These are phyloP conservation scores for Grus americana DNA, from an alignment of 2,113 vertebrate genomes.

Conservation along the genomic window DNA sequence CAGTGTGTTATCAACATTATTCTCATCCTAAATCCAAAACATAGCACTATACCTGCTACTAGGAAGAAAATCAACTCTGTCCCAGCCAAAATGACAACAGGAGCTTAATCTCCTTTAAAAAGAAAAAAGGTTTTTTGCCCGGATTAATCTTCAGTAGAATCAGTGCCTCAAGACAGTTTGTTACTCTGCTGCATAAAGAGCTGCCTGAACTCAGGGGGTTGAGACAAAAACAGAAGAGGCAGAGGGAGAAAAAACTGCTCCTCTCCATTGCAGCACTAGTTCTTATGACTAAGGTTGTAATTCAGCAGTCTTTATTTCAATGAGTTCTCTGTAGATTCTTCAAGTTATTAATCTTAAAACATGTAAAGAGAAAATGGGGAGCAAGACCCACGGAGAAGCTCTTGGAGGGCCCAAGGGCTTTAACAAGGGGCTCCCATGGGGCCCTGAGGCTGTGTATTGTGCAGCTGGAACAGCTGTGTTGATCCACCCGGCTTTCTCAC, in stretches of 20 bases:
- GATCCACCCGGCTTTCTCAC: background rate
- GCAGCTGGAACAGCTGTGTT: background rate
- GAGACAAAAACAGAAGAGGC: background rate
- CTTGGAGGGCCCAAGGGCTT: background rate
- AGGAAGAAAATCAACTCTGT: no score
- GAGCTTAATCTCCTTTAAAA: background rate
- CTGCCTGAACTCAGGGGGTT: background rate
- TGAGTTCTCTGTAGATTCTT: background rate
- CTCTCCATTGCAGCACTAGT: accelerated
- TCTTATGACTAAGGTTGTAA: background rate
- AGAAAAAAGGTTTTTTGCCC: background rate
- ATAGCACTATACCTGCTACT: no score
- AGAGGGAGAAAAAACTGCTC: background rate
- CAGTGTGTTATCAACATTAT: no score
- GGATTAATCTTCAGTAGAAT: background rate
- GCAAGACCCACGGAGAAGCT: background rate
- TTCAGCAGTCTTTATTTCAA: background rate
- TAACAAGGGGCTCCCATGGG: accelerated
- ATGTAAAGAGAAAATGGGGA: background rate
- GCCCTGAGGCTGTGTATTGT: background rate
- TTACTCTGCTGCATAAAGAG: background rate
- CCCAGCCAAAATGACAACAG: no score
- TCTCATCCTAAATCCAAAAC: no score
- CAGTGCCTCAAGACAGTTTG: background rate
- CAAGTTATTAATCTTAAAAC: background rate